Evolutionary conservation across 1,140 invertebrate species (phyloP), one percentile per base, ranked within the genome.

Genomic region (Hyposmocoma kahamanoa): DNA sequence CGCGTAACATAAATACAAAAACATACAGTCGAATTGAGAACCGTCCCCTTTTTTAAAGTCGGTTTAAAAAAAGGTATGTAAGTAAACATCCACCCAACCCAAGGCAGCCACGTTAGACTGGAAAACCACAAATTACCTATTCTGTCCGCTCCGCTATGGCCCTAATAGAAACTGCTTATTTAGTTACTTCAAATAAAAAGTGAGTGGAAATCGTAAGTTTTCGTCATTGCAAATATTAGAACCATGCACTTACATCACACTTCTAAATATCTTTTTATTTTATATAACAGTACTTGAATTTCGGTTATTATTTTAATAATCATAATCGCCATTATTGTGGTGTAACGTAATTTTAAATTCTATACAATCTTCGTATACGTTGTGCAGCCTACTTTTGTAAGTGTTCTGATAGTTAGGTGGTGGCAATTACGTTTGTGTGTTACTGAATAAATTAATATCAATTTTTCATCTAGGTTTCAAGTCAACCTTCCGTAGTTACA

Each of bases 221-320:
- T 17, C 15, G 15, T n/a, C 32, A 36, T 36, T 36, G 15, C 32
- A 36, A 36, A 41, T 41, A 41, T 41, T 41, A 20, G 20, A 22
- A 41, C 22, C 18, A 36, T 11, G 24, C 32, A 41, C 38, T 41
- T 41, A 41, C 20, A 41, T 22, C 18, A 41, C 38, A 41, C 19
- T 41, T 41, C 38, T 22, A 41, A 21, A 21, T 11, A 21, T 13
- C 20, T 41, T 21, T 21, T 21, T 42, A 42, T 4, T 42, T 42
- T 42, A 42, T 10, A 24, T 42, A 42, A 42, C 39, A 30, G 42
- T 22, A 41, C 20, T 41, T 11, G 19, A 38, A 10, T 34, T 47
- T 32, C 45, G 30, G 30, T 46, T 34, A 46, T 46, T 46, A 46
- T 46, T 46, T 18, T 32, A 32, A 46, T 36, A 34, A 34, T 46